Percentiles rank a stretch among this genome's conserved stretches.
These are phyloP conservation scores for Scylla paramamosain DNA, from an alignment of 1,140 invertebrate genomes.

Conservation along the genomic window DNA sequence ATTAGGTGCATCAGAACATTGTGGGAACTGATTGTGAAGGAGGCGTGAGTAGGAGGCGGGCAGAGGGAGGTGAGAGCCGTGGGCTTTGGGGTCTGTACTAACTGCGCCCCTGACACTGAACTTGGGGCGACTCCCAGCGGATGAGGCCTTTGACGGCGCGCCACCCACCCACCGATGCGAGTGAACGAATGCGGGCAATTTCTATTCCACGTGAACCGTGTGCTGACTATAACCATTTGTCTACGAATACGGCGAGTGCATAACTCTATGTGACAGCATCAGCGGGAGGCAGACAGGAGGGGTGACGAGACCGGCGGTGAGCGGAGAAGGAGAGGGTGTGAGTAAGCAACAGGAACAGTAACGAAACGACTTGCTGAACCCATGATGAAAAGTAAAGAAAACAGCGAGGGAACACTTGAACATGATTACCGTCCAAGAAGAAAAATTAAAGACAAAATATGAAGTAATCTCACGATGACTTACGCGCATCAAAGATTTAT, in stretches of 20 bases:
- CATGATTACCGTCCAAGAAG: neutral
- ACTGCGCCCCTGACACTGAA: conserved; percentile 9
- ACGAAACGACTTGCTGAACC: neutral
- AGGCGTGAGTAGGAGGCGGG: neutral
- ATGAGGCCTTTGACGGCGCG: neutral
- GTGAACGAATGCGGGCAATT: conserved; percentile 12
- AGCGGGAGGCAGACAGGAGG: conserved; percentile 16
- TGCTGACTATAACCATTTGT: conserved; percentile 23
- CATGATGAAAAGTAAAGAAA: neutral
- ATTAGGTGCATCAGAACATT: neutral
- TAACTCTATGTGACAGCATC: conserved; percentile 22
- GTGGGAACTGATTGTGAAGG: neutral
- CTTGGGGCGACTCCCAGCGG: neutral
- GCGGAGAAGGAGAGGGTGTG: neutral
- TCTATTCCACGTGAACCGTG: conserved; percentile 20
- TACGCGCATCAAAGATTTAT: too few species aligned
- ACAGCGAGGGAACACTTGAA: neutral
- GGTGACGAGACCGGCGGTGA: neutral
- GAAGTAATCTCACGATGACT: too few species aligned
- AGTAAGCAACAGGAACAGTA: neutral
- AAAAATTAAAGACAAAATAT: neutral
- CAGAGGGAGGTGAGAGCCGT: neutral
- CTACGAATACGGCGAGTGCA: conserved; percentile 1
- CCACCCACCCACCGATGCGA: neutral
- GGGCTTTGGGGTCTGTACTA: neutral